Evolutionary conservation across 2,888 invertebrate species (phyloP).

Genomic region (Drosophila phalerata): DNA sequence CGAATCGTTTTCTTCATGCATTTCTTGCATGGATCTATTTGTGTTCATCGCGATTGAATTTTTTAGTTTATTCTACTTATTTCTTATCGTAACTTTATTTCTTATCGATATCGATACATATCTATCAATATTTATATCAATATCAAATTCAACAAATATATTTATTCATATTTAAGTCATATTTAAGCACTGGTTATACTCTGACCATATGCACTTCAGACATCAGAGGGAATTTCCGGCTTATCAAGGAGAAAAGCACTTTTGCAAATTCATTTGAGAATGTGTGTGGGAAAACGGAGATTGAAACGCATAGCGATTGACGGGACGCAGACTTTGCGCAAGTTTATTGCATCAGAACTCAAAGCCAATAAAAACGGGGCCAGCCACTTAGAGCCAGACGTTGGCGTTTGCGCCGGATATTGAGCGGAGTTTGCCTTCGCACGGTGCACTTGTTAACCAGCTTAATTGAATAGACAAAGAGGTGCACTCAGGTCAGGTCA

Average conservation of each 20-base stretch:
- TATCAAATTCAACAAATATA: no score
- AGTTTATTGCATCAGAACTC: conserved; percentile 68
- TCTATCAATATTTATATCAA: no score
- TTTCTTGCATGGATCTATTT: background rate
- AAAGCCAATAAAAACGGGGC: conserved; percentile 68
- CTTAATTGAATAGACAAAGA: conserved; percentile 73
- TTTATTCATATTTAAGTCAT: no score
- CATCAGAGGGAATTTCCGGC: background rate
- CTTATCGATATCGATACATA: no score
- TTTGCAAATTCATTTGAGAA: conserved; percentile 3
- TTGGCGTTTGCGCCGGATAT: conserved; percentile 32
- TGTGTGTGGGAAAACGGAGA: conserved; percentile 2
- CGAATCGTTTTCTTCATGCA: background rate
- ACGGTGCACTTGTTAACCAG: conserved; percentile 52
- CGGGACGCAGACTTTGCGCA: conserved; percentile 56
- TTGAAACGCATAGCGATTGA: conserved; percentile 40
- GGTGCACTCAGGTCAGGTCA: conserved; percentile 39
- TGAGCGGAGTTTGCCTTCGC: conserved; percentile 23
- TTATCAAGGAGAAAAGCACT: conserved; percentile 7
- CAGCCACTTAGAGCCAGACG: conserved; percentile 53
- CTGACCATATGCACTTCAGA: background rate
- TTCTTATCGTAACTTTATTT: no score
- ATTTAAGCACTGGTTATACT: background rate
- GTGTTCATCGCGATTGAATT: no score
- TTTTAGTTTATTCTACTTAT: no score